Evolutionary conservation across 2,888 invertebrate species (phyloP).

Genomic region (Cordylochernes scorpioides): DNA sequence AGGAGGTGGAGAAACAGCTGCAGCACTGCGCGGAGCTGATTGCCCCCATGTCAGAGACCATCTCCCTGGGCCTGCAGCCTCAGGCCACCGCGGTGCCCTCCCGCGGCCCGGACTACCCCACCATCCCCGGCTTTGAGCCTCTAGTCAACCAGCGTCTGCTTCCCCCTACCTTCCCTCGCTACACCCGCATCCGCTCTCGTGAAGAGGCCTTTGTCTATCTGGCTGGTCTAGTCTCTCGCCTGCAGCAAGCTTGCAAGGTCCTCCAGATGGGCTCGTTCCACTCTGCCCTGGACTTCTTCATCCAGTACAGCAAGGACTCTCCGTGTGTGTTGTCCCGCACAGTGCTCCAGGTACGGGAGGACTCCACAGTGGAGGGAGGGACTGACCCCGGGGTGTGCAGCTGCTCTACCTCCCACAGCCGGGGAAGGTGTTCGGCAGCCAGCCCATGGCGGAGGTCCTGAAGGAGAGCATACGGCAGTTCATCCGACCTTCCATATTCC

Average conservation of each 20-base stretch:
- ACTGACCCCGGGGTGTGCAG: too few species aligned
- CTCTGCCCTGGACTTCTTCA: slow-evolving; percentile 63
- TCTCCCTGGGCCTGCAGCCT: too few species aligned
- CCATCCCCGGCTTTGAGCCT: slow-evolving; percentile 62
- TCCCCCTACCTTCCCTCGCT: slow-evolving; percentile 93
- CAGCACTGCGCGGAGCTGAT: too few species aligned
- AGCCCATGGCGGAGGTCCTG: slow-evolving; percentile 45
- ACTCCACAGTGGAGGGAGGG: too few species aligned
- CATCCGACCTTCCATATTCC: slow-evolving; percentile 47
- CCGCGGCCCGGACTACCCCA: slow-evolving; percentile 18
- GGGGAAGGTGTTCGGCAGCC: slow-evolving; percentile 29
- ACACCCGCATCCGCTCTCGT: slow-evolving; percentile 57
- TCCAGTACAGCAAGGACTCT: slow-evolving; percentile 55
- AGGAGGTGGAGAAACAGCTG: too few species aligned
- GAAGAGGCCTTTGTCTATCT: slow-evolving; percentile 51
- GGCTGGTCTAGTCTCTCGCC: slow-evolving; percentile 48
- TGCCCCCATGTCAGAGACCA: too few species aligned
- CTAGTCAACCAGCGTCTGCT: slow-evolving; percentile 76
- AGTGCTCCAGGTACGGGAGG: slow-evolving; percentile 17
- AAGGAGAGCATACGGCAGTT: slow-evolving; percentile 60
- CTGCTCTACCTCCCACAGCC: slow-evolving; percentile 20
- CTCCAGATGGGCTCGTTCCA: slow-evolving; percentile 49
- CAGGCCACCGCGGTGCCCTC: too few species aligned
- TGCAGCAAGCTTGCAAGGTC: slow-evolving; percentile 54
- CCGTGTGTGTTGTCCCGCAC: slow-evolving; percentile 15